These are phyloP conservation scores for Troides oblongomaculatus DNA, from an alignment of 2,888 invertebrate species.

Conservation along the genomic window DNA sequence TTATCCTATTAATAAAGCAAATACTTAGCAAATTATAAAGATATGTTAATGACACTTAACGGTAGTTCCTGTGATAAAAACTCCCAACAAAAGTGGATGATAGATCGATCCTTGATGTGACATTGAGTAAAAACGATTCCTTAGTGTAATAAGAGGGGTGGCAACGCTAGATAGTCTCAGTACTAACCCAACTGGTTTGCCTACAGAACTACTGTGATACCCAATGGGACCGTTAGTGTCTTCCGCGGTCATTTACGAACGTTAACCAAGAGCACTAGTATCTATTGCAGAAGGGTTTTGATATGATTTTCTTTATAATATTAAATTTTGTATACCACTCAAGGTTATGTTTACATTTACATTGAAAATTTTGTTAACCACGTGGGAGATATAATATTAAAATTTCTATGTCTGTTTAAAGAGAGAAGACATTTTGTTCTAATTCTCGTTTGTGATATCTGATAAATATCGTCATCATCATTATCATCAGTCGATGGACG, in stretches of 20 bases:
- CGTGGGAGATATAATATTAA: not conserved
- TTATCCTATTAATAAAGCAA: not conserved
- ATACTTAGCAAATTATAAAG: not conserved
- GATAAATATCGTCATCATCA: too few species aligned
- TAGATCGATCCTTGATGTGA: slow-evolving; percentile 24
- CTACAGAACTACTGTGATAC: slow-evolving; percentile 40
- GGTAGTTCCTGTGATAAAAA: slow-evolving; percentile 14
- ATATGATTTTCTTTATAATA: slow-evolving; percentile 24
- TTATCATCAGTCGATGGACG: too few species aligned
- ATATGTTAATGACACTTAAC: slow-evolving; percentile 12
- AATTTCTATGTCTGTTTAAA: not conserved
- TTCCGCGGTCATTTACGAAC: slow-evolving; percentile 55
- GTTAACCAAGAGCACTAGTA: slow-evolving; percentile 38
- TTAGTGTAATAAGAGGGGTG: slow-evolving; percentile 12
- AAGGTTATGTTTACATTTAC: not conserved
- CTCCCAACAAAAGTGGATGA: slow-evolving; percentile 19
- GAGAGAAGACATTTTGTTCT: too few species aligned
- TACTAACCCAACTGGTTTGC: slow-evolving; percentile 26
- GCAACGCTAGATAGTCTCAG: slow-evolving; percentile 20
- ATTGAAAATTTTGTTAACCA: slow-evolving; percentile 14
- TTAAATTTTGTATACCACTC: slow-evolving; percentile 14
- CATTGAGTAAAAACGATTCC: slow-evolving; percentile 22
- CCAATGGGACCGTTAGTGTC: slow-evolving; percentile 59
- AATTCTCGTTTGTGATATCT: too few species aligned
- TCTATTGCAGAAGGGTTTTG: slow-evolving; percentile 24